These are phyloP conservation scores for Chrysopilus asiliformis DNA, from an alignment of 2,888 invertebrate species.

Conservation along the genomic window DNA sequence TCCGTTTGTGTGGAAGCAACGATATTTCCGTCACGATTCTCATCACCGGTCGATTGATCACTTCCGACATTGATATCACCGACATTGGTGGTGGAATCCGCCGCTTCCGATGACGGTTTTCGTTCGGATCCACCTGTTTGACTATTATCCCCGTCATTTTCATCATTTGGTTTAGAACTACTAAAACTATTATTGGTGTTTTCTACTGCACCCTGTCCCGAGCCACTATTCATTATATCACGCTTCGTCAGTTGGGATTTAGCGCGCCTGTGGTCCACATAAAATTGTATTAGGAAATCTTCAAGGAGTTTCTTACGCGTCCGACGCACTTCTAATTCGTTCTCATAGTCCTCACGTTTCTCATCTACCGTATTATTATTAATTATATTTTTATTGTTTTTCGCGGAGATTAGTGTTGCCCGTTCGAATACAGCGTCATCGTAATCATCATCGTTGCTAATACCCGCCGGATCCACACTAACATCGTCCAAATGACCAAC, in stretches of 20 bases:
- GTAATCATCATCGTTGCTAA: neutral
- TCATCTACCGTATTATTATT: neutral
- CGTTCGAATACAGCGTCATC: neutral
- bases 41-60: neutral
- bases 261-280: conserved; percentile 30
- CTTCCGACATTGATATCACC: neutral
- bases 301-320: conserved; percentile 25
- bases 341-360: no score
- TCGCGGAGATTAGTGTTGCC: no score
- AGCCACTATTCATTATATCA: conserved; percentile 12
- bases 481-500: no score
- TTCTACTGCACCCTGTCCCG: conserved; percentile 4
- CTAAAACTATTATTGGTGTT: neutral
- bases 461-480: no score
- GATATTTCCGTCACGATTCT: no score
- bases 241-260: conserved; percentile 11
- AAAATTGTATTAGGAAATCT: conserved; percentile 32
- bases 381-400: neutral
- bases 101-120: neutral
- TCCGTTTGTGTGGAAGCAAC: no score
- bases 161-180: neutral
- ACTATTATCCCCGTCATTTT: neutral
- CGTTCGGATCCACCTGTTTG: neutral
- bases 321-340: no score
- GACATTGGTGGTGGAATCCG: neutral